Conservation (phyloP, 1,140 invertebrate genomes). For the Trypoxylus dichotomus region DNA sequence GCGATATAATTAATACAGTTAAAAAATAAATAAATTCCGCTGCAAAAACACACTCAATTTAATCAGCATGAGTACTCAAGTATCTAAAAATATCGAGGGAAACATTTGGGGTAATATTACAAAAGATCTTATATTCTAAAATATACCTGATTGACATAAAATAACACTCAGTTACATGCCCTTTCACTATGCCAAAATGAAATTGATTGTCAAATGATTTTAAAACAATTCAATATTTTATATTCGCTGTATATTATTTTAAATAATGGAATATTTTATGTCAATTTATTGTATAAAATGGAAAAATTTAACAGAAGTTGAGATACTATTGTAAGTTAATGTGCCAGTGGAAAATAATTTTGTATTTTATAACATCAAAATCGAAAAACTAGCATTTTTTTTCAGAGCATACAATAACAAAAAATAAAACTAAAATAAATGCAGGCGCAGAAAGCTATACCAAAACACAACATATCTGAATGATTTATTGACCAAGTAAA, state of each 20-base stretch:
- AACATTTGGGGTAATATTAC: not conserved
- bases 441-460: not conserved
- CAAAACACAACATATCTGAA: not conserved
- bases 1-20: not conserved
- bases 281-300: too few relatives aligned
- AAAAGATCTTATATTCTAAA: not conserved
- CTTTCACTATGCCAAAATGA: not conserved
- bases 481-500: slow-evolving; percentile 1
- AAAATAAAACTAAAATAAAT: not conserved
- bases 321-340: too few relatives aligned
- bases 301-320: too few relatives aligned
- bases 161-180: not conserved
- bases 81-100: not conserved
- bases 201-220: not conserved
- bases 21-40: not conserved
- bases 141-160: not conserved
- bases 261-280: too few relatives aligned
- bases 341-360: not conserved
- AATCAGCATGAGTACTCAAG: too few relatives aligned
- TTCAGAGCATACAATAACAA: not conserved
- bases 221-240: too few relatives aligned
- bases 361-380: not conserved
- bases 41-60: not conserved
- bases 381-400: not conserved
- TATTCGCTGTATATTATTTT: too few relatives aligned